Evolutionary conservation across 2,113 vertebrate genomes (phyloP).

Genomic region (Garra rufa): DNA sequence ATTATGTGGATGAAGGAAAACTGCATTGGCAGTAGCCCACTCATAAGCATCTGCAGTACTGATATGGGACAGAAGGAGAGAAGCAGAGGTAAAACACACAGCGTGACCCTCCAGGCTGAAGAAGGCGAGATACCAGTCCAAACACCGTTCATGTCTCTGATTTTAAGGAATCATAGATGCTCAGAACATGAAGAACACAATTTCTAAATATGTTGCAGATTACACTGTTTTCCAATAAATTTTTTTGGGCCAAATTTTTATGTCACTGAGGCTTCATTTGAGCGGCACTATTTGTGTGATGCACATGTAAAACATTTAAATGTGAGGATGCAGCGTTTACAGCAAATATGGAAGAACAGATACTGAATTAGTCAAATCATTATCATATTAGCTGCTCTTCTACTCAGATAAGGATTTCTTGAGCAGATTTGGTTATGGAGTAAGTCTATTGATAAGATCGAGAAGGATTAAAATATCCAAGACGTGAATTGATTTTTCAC

Average conservation of each 20-base stretch:
- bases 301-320: not conserved
- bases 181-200: not conserved
- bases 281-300: not conserved
- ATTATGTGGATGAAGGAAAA: not conserved
- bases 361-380: not conserved
- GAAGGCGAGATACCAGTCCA: not conserved
- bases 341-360: not conserved
- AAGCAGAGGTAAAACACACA: not conserved
- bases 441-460: not conserved
- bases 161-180: not conserved
- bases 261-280: too few species aligned
- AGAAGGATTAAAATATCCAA: not conserved
- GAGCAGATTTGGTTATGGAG: not conserved
- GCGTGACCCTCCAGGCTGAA: not conserved
- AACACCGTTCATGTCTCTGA: not conserved
- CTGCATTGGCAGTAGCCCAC: too few species aligned
- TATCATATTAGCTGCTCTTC: not conserved
- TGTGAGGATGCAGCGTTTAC: too few species aligned
- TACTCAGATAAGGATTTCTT: not conserved
- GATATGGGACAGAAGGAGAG: not conserved
- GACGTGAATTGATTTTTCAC: not conserved
- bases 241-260: too few species aligned
- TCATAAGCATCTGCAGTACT: not conserved
- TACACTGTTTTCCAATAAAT: too few species aligned
- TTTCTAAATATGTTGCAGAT: not conserved